A percentile compares a stretch with the other conserved stretches of the same genome.
These are phyloP conservation scores for Lampris incognitus DNA, from an alignment of 2,113 vertebrate species.

Conservation along the genomic window DNA sequence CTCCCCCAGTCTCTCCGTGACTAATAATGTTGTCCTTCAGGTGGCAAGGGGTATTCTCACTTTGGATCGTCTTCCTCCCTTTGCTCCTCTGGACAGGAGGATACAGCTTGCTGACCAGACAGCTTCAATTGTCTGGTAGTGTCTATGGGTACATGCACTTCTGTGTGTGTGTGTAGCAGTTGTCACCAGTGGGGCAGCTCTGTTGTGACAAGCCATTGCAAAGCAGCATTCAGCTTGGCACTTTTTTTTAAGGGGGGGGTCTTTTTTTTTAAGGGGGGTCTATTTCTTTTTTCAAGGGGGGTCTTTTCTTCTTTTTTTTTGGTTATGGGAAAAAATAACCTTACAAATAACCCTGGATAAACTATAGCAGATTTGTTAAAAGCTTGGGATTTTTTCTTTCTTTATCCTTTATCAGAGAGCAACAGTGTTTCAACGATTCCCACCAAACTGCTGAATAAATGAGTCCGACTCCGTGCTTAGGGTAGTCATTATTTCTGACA, in stretches of 20 bases:
- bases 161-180: background rate
- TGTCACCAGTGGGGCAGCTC: background rate
- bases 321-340: no score
- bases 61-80: slow-evolving; percentile 35
- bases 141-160: background rate
- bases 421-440: no score
- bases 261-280: no score
- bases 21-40: slow-evolving; percentile 74
- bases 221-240: no score
- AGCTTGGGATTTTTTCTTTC: background rate
- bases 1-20: slow-evolving; percentile 55
- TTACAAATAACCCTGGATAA: no score
- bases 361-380: no score
- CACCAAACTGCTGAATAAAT: background rate
- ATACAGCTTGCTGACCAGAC: background rate
- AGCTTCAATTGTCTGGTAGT: background rate
- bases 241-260: no score
- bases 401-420: background rate
- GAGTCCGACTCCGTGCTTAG: background rate
- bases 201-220: no score
- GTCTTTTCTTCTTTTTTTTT: no score
- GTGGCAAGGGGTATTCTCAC: slow-evolving; percentile 48
- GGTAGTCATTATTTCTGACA: background rate
- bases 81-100: slow-evolving; percentile 20
- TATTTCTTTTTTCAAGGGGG: no score